Percentiles rank a stretch among this genome's conserved stretches.
Conservation (phyloP, 2,113 vertebrate genomes). For the Fulmarus glacialis region DNA sequence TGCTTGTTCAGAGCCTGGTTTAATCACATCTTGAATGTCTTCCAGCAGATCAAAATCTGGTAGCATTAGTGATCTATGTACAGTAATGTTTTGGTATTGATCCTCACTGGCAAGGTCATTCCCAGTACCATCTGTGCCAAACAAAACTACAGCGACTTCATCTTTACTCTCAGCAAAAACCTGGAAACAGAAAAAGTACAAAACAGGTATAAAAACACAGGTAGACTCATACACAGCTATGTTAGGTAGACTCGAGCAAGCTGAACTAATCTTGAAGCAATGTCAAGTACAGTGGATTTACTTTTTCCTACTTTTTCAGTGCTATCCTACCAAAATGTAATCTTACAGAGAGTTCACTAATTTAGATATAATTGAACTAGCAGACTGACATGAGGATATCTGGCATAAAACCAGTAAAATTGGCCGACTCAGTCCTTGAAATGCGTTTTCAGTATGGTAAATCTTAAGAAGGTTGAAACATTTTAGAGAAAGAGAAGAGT, state of each 20-base stretch:
- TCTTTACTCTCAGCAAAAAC: slow-evolving; percentile 95
- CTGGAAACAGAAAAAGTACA: slow-evolving; percentile 66
- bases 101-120: slow-evolving; percentile 80
- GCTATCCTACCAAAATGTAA: not conserved
- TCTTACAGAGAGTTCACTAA: not conserved
- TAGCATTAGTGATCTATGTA: slow-evolving; percentile 84
- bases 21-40: slow-evolving; percentile 84
- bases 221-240: not conserved
- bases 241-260: not conserved
- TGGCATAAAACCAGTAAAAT: not conserved
- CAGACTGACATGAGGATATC: not conserved
- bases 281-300: not conserved
- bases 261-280: not conserved
- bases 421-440: not conserved
- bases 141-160: slow-evolving; percentile 89
- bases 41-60: slow-evolving; percentile 92
- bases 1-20: slow-evolving; percentile 82
- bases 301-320: not conserved
- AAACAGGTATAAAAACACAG: not conserved
- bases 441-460: not conserved
- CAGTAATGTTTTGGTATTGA: slow-evolving; percentile 91
- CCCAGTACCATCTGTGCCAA: slow-evolving; percentile 86
- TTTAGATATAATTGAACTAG: not conserved
- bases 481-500: not conserved
- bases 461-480: not conserved